A percentile compares a stretch with the other conserved stretches of the same genome.
phyloP scores from a whole-genome alignment of 2,113 vertebrate genomes.

The Crotalus horridus region DNA sequence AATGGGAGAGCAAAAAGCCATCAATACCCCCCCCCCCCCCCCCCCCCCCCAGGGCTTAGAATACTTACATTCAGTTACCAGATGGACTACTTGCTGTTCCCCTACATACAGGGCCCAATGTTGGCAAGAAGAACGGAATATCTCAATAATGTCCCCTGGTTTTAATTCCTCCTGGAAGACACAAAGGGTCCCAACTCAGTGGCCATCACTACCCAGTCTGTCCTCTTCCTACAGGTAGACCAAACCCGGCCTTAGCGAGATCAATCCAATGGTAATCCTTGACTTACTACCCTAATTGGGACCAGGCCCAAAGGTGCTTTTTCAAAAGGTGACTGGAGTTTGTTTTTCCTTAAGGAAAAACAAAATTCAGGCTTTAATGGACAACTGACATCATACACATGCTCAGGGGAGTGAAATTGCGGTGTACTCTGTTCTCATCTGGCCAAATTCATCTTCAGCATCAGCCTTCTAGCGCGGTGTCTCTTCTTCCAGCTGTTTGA shows the following conservation, averaged over 20 bases:
- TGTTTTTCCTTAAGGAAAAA: neutral
- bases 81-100: slow-evolving; percentile 76
- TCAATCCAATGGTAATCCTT: neutral
- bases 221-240: neutral
- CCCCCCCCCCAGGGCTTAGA: no score
- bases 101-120: slow-evolving; percentile 87
- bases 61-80: slow-evolving; percentile 58
- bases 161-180: slow-evolving; percentile 61
- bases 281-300: neutral
- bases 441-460: neutral
- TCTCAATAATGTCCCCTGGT: slow-evolving; percentile 80
- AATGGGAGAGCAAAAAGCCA: neutral
- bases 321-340: neutral
- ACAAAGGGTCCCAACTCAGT: neutral
- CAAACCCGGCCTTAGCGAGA: neutral
- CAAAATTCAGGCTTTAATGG: neutral
- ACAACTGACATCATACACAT: neutral
- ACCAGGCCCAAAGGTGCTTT: neutral
- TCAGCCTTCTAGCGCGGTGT: neutral
- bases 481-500: neutral
- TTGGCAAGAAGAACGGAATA: slow-evolving; percentile 72
- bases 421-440: neutral
- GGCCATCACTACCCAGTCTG: neutral
- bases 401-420: neutral
- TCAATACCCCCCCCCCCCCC: no score